A percentile compares a stretch with the other conserved stretches of the same genome.
These are phyloP conservation scores for Channa maculata DNA, from an alignment of 2,113 vertebrate genomes.

Conservation along the genomic window DNA sequence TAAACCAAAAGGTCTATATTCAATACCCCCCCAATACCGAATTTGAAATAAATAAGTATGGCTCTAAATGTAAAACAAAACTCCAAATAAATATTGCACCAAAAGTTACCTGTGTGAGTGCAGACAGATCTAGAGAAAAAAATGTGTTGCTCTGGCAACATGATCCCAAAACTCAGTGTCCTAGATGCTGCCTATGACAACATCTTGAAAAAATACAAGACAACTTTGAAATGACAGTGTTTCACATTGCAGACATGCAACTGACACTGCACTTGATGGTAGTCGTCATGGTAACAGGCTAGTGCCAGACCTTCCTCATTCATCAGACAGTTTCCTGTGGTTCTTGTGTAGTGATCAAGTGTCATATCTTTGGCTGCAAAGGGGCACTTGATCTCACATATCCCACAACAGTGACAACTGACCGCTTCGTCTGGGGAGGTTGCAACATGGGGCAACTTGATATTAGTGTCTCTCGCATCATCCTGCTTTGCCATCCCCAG, in stretches of 20 bases:
- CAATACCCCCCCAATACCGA: neutral
- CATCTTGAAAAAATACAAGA: conserved; percentile 10
- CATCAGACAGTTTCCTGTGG: conserved; percentile 35
- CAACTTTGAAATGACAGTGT: conserved; percentile 29
- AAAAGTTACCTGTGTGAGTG: neutral
- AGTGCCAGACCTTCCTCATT: conserved; percentile 34
- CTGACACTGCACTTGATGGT: conserved; percentile 41
- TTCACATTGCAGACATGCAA: conserved; percentile 36
- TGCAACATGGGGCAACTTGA: conserved; percentile 11
- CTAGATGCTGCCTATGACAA: conserved; percentile 8
- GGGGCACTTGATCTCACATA: conserved; percentile 38
- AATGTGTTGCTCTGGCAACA: neutral
- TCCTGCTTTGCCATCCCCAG: neutral
- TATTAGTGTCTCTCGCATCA: conserved; percentile 19
- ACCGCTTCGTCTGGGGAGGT: conserved; percentile 30
- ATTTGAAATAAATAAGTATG: too few species aligned
- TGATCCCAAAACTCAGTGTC: neutral
- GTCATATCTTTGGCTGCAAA: conserved; percentile 33
- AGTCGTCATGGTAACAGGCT: conserved; percentile 56
- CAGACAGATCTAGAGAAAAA: neutral
- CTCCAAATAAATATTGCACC: neutral
- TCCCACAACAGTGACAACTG: conserved; percentile 26
- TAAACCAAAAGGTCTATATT: neutral
- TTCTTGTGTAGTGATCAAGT: conserved; percentile 15
- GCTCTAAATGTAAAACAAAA: neutral